Evolutionary conservation across 2,888 invertebrate genomes (phyloP).

Genomic region (Miltochrista miniata): DNA sequence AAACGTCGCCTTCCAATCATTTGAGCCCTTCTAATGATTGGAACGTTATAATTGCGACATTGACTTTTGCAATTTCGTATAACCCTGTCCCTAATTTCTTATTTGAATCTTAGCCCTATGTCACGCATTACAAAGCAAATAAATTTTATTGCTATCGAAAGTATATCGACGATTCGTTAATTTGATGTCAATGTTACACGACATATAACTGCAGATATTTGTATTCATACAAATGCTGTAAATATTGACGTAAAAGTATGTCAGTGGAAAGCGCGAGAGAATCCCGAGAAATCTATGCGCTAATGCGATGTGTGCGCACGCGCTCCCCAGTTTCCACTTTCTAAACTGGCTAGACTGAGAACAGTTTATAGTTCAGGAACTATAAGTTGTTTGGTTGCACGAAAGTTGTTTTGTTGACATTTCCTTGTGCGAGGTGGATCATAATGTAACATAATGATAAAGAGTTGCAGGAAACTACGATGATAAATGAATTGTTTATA

Average conservation of each 20-base stretch:
- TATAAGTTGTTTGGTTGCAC: slow-evolving; percentile 53
- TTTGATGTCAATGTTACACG: not conserved
- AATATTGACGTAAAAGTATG: slow-evolving; percentile 67
- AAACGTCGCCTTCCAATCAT: slow-evolving; percentile 73
- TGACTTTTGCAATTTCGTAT: slow-evolving; percentile 67
- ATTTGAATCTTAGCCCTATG: not conserved
- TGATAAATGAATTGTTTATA: too few species aligned
- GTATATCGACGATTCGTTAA: too few species aligned
- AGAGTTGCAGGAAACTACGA: too few species aligned
- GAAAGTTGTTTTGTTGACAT: slow-evolving; percentile 73
- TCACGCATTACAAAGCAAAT: not conserved
- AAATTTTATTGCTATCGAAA: not conserved
- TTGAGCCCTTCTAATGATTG: slow-evolving; percentile 78
- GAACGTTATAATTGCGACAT: slow-evolving; percentile 67
- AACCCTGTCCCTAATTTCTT: slow-evolving; percentile 61
- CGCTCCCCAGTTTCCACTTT: slow-evolving; percentile 78
- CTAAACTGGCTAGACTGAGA: slow-evolving; percentile 71
- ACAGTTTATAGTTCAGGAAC: slow-evolving; percentile 79
- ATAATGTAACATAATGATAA: too few species aligned
- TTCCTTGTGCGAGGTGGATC: slow-evolving; percentile 52
- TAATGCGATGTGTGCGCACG: slow-evolving; percentile 61
- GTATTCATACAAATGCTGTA: slow-evolving; percentile 27
- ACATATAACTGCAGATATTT: not conserved
- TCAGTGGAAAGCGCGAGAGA: slow-evolving; percentile 82
- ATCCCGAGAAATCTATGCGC: slow-evolving; percentile 80